A percentile compares a stretch with the other conserved stretches of the same genome.
phyloP scores from a whole-genome alignment of 2,113 vertebrate genomes.

The Mola mola region DNA sequence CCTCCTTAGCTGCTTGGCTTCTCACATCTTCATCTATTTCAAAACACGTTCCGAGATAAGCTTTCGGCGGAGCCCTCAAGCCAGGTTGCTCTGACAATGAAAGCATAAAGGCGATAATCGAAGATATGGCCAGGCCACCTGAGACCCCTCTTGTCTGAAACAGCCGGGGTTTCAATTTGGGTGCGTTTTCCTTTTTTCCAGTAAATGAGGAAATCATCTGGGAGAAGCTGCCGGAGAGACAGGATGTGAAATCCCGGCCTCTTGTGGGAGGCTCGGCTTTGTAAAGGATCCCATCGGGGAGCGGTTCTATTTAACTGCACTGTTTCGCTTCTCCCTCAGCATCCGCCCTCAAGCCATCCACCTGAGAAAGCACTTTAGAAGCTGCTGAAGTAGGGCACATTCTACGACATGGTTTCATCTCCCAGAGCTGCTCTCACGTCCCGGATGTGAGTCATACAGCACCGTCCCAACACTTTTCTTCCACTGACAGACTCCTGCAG shows the following conservation, averaged over 20 bases:
- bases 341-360: conserved; percentile 56
- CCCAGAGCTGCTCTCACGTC: conserved; percentile 27
- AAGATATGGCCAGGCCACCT: conserved; percentile 48
- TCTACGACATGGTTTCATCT: conserved; percentile 39
- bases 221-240: conserved; percentile 36
- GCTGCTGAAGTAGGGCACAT: conserved; percentile 51
- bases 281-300: conserved; percentile 36
- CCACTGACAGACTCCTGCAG: conserved; percentile 31
- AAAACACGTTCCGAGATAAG: conserved; percentile 42
- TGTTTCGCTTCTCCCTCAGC: conserved; percentile 47
- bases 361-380: conserved; percentile 50
- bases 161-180: conserved; percentile 59
- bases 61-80: conserved; percentile 24
- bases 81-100: conserved; percentile 40
- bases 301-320: conserved; percentile 33
- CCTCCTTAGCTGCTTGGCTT: conserved; percentile 25
- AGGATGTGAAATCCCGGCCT: conserved; percentile 37
- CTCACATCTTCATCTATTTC: conserved; percentile 36
- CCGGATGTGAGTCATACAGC: conserved; percentile 45
- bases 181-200: conserved; percentile 29
- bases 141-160: conserved; percentile 59
- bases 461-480: conserved; percentile 35
- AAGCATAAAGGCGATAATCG: conserved; percentile 49
- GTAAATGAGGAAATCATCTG: conserved; percentile 56
- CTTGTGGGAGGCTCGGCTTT: conserved; percentile 32